Base-by-base conservation (phyloP, 2,797 vertebrate genomes). In the Sebastes kiyomatsui region DNA sequence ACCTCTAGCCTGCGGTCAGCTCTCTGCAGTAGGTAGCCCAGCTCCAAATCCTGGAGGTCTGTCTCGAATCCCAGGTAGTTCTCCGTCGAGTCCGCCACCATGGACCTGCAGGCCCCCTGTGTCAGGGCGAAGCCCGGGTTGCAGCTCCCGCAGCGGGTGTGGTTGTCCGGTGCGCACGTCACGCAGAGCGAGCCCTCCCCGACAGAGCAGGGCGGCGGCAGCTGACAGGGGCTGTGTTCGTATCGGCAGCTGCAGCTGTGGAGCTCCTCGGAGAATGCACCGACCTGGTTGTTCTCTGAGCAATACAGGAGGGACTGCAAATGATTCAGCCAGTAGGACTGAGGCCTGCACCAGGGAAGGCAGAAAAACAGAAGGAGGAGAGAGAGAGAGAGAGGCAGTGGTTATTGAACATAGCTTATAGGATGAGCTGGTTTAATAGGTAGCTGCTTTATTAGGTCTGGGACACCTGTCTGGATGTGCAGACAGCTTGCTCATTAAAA, bases 1-100 rank as follows among this genome's bases (percentile, higher is more conserved):
- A 95, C 94, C 92, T 99, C 98, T 1, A 99, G 96, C 42, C 98
- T 93, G 3, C 98, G 90, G 91, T 99, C 98, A 0, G 96, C 95
- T 91, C 98, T 97, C 94, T 98, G 97, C 82, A 99, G 76, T 33
- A 99, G 89, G 80, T 98, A 99, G 25, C 93, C 97, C 90, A 99
- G 95, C 88, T 99, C 98, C 76, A 98, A 92, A 91, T 99, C 98
- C 88, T 99, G 98, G 59, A 99, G 96, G 94, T 99, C 98, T 0
- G 97, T 99, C 93, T 99, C 98, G 0, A 99, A 99, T 35, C 98
- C 97, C 11, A 99, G 95, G 90, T 99, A 99, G 94, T 98, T 98
- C 81, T 99, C 98, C 0, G 98, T 98, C 1, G 98, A 97, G 90
- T 99, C 98, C 0, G 98, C 98, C 58, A 99, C 98, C 92, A 98